These are phyloP conservation scores for Cryptocephalus moraei DNA, from an alignment of 2,888 invertebrate genomes.

Conservation along the genomic window DNA sequence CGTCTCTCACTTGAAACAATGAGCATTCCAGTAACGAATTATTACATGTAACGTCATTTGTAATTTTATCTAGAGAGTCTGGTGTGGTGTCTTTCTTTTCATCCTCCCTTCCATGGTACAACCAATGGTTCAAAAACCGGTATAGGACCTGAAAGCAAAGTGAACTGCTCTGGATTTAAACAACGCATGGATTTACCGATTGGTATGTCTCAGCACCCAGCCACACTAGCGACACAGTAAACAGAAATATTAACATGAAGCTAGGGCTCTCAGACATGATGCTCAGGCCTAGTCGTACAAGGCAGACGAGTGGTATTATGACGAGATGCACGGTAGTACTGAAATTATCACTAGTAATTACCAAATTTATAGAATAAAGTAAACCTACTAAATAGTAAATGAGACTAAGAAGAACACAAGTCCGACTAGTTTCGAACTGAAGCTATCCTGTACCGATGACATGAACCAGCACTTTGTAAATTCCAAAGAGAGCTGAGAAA, in stretches of 20 bases:
- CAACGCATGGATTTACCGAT: conserved; percentile 16
- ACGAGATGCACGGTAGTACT: conserved; percentile 14
- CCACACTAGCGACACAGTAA: conserved; percentile 13
- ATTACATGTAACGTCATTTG: conserved; percentile 6
- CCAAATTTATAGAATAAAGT: too few relatives aligned
- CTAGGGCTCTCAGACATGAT: conserved; percentile 12
- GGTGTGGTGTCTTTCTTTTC: neutral
- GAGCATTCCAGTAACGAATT: conserved; percentile 18
- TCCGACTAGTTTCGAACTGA: conserved; percentile 7
- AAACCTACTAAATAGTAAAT: conserved; percentile 15
- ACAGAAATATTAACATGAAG: conserved; percentile 11
- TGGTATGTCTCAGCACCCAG: conserved; percentile 15
- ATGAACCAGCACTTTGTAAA: conserved; percentile 14
- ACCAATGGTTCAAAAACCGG: conserved; percentile 17
- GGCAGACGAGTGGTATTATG: conserved; percentile 16
- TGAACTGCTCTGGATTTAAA: neutral
- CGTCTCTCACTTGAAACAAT: conserved; percentile 18
- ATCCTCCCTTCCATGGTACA: conserved; percentile 12
- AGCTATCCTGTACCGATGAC: conserved; percentile 8
- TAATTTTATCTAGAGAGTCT: neutral
- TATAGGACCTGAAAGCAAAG: conserved; percentile 13
- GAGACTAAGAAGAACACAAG: conserved; percentile 9
- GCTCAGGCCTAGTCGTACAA: conserved; percentile 13
- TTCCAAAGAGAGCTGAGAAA: conserved; percentile 14
- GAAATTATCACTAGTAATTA: conserved; percentile 6